Base-by-base conservation (phyloP, 2,888 invertebrate species). In the Alviniconcha strummeri region DNA sequence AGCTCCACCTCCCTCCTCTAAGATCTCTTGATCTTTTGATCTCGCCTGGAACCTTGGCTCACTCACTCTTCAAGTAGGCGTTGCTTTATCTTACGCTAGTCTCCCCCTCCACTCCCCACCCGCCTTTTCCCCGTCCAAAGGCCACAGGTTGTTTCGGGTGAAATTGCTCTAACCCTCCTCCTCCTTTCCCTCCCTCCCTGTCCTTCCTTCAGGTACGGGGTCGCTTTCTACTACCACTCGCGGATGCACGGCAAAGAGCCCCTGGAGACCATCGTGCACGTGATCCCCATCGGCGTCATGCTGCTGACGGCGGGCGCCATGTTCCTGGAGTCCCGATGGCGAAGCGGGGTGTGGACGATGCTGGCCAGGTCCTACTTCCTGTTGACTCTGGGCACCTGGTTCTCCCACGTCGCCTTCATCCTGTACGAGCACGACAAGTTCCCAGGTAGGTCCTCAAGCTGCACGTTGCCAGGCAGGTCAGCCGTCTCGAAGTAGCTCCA, bases 311-410 rank as follows among this genome's bases (percentile, higher is more conserved):
- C 81, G 36, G 78, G 81, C 52, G 54, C 85, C 36, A 81, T 83
- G 77, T 56, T 82, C 36, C 56, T 82, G 82, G 82, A 82, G 82
- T n/a, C 2, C 60, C 60, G 60, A 55, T 84, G 84, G 84, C 86
- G 81, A 19, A 64, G 81, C 9, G 87, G 86, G 2, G 85, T 89
- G 64, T 82, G 86, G 81, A 87, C 88, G n/a, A 85, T 87, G 80
- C 72, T 89, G 15, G 69, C 86, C 8, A 80, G 90, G 8, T 83
- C 86, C 56, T 88, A 84, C 78, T 82, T 86, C 57, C 85, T 90
- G 19, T 84, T 90, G 15, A 88, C 87, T 4, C 81, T 90, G 13
- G 90, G 90, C 5, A 89, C 90, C 11, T 90, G 90, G 90, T 90
- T 90, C 84, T 87, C 85, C 8, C 89, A 90, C 78, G 87, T 88